Base-by-base conservation (phyloP, 1,140 invertebrate species). In the Scaptomyza montana region DNA sequence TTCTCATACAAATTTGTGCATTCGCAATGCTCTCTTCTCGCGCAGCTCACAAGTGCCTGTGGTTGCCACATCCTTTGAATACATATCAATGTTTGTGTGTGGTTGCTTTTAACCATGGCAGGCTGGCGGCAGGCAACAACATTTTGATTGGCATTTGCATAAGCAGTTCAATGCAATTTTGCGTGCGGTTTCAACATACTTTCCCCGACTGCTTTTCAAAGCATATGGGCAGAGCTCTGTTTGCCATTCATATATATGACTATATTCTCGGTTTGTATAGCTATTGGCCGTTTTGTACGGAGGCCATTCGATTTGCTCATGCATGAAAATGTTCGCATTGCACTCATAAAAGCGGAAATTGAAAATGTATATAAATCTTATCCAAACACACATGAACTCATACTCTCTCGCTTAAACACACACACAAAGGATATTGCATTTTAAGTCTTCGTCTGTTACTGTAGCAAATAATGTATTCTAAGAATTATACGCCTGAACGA, bases 91-190 rank as follows among this genome's bases (percentile, higher is more conserved):
- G 53, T 39, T n/a, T 61, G 33, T 59, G 50, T 55, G 66, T 41
- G 59, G 51, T 57, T 64, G 57, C 28, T 57, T 61, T 36, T 45
- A 50, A 28, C 9, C 25, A 59, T n/a, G 39, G 33, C 33, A 36
- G 30, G 30, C 30, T 3, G 21, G 21, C 5, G 30, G 30, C 30
- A 39, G 36, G 74, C 46, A 78, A 69, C 70, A 86, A 69, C 65
- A 82, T 87, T 87, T 86, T 87, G 82, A 86, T 86, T 86, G 84
- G 71, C 82, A 86, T 86, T 86, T 86, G 82, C 82, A 86, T 87
- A 86, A 86, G 82, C 82, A 86, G 82, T 86, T 87, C 82, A 81
- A 82, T 86, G 82, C 78, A 87, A 74, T 86, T 87, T 86, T 87
- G 75, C 74, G 70, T 65, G 64, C 36, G 59, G 62, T 50, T 65